phyloP scores from a whole-genome alignment of 2,113 vertebrate species.

The Salvelinus sp. region DNA sequence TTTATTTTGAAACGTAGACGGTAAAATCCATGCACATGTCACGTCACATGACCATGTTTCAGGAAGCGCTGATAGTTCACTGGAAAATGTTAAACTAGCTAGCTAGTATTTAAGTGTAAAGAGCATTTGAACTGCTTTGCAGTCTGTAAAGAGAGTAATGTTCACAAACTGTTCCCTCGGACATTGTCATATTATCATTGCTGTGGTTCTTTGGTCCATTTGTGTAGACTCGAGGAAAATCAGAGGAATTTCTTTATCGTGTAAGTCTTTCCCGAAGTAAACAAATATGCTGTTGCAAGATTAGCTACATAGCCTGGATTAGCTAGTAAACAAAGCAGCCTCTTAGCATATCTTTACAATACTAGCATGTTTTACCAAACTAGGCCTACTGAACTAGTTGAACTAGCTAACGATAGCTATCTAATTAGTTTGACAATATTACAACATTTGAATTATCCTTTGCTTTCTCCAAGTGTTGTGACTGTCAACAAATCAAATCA shows the following conservation, averaged over 20 bases:
- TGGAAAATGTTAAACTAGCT: not conserved
- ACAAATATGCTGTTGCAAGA: slow-evolving; percentile 7
- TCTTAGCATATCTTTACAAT: not conserved
- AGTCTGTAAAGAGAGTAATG: not conserved
- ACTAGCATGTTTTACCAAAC: not conserved
- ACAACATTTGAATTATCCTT: not conserved
- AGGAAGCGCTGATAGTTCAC: slow-evolving; percentile 44
- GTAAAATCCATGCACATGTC: not conserved
- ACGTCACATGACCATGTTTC: slow-evolving; percentile 55
- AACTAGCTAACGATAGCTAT: too few relatives aligned
- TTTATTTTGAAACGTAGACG: too few relatives aligned
- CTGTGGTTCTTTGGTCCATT: slow-evolving; percentile 44
- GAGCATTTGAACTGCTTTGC: slow-evolving; percentile 28
- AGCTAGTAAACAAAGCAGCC: slow-evolving; percentile 20
- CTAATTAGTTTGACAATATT: too few relatives aligned
- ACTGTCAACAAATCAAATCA: too few relatives aligned
- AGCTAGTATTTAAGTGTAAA: slow-evolving; percentile 25
- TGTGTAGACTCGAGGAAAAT: slow-evolving; percentile 62
- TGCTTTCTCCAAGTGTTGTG: not conserved
- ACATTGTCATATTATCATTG: slow-evolving; percentile 40
- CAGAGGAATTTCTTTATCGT: slow-evolving; percentile 71
- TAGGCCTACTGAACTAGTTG: not conserved
- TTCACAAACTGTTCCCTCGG: not conserved
- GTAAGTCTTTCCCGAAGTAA: slow-evolving; percentile 52
- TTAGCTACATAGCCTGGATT: too few relatives aligned